These are phyloP conservation scores for Nansenia antarctica DNA, from an alignment of 2,113 vertebrate genomes.

Conservation along the genomic window DNA sequence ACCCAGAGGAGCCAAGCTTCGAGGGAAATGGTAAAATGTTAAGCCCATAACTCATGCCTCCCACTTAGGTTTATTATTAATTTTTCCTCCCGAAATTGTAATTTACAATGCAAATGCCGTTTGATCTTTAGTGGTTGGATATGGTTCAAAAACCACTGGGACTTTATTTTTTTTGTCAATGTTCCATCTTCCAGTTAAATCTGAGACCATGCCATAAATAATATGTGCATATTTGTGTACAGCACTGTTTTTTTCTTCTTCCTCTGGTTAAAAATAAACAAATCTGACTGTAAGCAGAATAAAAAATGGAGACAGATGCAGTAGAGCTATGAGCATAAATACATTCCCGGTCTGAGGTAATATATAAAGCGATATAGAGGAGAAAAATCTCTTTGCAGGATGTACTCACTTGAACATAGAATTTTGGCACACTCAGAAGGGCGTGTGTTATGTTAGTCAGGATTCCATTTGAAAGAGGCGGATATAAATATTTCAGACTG, in stretches of 20 bases:
- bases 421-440: slow-evolving; percentile 92
- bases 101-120: slow-evolving; percentile 64
- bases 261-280: slow-evolving; percentile 11
- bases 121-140: slow-evolving; percentile 67
- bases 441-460: slow-evolving; percentile 92
- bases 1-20: slow-evolving; percentile 36
- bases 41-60: slow-evolving; percentile 70
- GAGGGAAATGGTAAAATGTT: slow-evolving; percentile 69
- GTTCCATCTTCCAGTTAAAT: slow-evolving; percentile 38
- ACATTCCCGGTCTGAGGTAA: not conserved
- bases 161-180: not conserved
- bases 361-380: slow-evolving; percentile 3
- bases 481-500: slow-evolving; percentile 94
- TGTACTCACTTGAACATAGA: slow-evolving; percentile 92
- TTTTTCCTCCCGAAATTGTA: slow-evolving; percentile 57
- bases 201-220: not conserved
- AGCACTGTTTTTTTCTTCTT: slow-evolving; percentile 5
- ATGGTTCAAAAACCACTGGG: slow-evolving; percentile 26
- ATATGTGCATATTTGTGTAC: slow-evolving; percentile 9
- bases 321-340: not conserved
- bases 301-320: not conserved
- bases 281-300: not conserved
- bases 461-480: slow-evolving; percentile 88
- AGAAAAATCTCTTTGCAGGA: not conserved
- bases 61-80: slow-evolving; percentile 70